Percentiles rank a stretch among this genome's conserved stretches.
Evolutionary conservation across 2,888 invertebrate genomes (phyloP).

Genomic region (Saturnia pavonia): DNA sequence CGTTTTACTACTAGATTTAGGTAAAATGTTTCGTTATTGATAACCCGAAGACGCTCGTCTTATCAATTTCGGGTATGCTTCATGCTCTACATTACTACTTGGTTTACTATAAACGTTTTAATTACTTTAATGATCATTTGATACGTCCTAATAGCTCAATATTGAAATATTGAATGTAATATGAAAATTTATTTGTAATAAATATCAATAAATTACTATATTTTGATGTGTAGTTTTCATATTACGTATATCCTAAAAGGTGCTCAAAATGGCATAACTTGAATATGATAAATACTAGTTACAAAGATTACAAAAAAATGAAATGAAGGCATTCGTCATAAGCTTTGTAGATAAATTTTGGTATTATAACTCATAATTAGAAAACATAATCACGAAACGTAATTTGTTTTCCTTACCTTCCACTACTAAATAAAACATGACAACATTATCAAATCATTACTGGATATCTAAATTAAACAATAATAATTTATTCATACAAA

Average conservation of each 20-base stretch:
- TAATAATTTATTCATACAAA: too few species aligned
- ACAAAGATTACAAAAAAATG: too few species aligned
- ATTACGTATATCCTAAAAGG: neutral
- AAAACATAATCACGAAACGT: neutral
- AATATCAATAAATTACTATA: neutral
- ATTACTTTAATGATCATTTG: neutral
- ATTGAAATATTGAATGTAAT: neutral
- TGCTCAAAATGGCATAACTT: too few species aligned
- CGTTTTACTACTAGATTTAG: conserved; percentile 1
- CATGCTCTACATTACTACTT: neutral
- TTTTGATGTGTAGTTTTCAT: neutral
- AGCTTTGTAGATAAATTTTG: too few species aligned
- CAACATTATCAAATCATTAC: neutral
- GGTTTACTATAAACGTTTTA: neutral
- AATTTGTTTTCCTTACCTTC: neutral
- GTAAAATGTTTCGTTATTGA: neutral
- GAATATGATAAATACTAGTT: too few species aligned
- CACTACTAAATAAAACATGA: neutral
- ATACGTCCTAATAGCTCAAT: conserved; percentile 8
- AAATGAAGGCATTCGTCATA: too few species aligned
- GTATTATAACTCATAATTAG: neutral
- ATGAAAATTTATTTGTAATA: neutral
- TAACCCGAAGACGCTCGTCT: neutral
- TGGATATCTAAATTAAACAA: neutral
- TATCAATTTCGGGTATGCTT: conserved; percentile 4